Evolutionary conservation across 2,113 vertebrate genomes (phyloP), one percentile per base, ranked within the genome.

Genomic region (Micronycteris hirsuta): DNA sequence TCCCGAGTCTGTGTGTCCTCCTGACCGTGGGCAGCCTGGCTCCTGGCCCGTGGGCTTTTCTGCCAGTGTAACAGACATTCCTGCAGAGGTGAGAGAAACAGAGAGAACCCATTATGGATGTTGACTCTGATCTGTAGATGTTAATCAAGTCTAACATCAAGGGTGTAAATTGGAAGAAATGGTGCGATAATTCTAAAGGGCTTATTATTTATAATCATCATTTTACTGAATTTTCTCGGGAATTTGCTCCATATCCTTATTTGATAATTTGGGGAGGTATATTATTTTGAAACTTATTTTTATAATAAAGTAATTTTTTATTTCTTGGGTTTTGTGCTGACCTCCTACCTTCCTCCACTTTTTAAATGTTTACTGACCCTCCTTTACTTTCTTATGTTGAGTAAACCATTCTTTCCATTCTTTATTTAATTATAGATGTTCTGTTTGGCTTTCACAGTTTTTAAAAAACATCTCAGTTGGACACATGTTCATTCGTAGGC

Each of bases 241-340:
- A 31, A 63, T 81, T 91, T 91, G 33, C 19, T 70, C 47, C 47
- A 36, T 67, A 5, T 89, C 47, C 15, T 83, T 93, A 70, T 71
- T 84, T 71, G 43, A 10, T 58, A 70, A 45, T 74, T 1, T 16
- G 20, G 1, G 24, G 10, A 91, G 16, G 28, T 89, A 20, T 91
- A 31, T 96, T 86, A 31, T 83, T 94, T 78, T 93, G 19, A 52
- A 83, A 82, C 7, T 80, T 84, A 67, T 74, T 91, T 96, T 93
- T 89, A 56, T 85, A 61, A 76, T 80, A 82, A 88, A 76, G 9
- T 91, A 74, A 85, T 36, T 89, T 78, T 82, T 92, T 73, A 31
- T 83, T 58, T 94, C 26, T 63, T 77, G 12, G 1, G 2, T 70
- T 95, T 92, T 82, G 0, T 87, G 14, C 92, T 93, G 52, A n/a